phyloP scores from a whole-genome alignment of 2,113 vertebrate species.

The Centropus unirufus region DNA sequence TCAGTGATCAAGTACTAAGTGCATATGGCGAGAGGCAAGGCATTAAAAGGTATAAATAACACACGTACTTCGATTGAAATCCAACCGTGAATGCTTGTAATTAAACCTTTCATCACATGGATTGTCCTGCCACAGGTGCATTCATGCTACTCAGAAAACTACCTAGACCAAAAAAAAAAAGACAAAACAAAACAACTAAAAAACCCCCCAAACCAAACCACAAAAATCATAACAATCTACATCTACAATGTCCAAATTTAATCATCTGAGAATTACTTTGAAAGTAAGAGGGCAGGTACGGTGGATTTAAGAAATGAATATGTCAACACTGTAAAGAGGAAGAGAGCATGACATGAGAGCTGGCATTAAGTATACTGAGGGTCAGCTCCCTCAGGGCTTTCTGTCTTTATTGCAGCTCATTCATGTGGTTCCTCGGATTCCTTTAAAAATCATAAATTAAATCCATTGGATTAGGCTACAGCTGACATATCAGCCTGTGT shows the following conservation, averaged over 20 bases:
- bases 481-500: background rate
- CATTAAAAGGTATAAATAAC: conserved; percentile 58
- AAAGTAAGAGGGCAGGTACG: background rate
- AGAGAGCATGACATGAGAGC: background rate
- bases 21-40: background rate
- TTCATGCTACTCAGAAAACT: background rate
- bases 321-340: background rate
- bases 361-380: background rate
- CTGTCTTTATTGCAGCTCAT: background rate
- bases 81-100: background rate
- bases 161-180: background rate
- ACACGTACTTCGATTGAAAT: conserved; percentile 38
- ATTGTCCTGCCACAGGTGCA: background rate
- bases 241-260: background rate
- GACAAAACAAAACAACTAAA: background rate
- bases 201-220: no score
- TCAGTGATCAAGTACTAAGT: background rate
- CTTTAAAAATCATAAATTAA: background rate
- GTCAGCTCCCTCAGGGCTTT: background rate
- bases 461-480: background rate
- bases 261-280: background rate
- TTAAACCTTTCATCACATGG: conserved; percentile 19
- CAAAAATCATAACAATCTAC: background rate
- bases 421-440: background rate
- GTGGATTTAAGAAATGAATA: background rate